Base-by-base conservation (phyloP, 2,113 vertebrate species). In the Vidua chalybeata region DNA sequence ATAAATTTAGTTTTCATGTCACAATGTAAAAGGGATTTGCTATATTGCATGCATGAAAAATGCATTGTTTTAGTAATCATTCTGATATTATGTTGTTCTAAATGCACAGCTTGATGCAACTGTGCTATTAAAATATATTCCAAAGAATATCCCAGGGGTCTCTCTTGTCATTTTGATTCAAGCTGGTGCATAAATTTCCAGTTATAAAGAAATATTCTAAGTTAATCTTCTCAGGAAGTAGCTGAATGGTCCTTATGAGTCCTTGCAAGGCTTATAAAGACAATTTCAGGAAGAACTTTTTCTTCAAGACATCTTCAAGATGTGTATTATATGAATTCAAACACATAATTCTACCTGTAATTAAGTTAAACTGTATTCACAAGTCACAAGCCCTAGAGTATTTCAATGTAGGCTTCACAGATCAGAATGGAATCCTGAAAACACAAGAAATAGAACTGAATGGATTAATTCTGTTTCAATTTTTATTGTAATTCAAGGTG, bases 131-230 rank as follows among this genome's bases (percentile, higher is more conserved):
- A 86, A 91, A 93, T 95, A 72, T 58, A 87, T 90, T 97, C 75
- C 75, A 88, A 77, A 84, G 33, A 63, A n/a, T 77, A 81, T 89
- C 90, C 46, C 90, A 93, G 31, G 78, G n/a, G 67, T 89, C 15
- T 88, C 33, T 91, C 66, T 85, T 91, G 58, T 96, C 75, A 96
- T 88, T 96, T 82, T 71, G 51, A 61, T 76, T 91, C 49, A 69
- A 81, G 61, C 49, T 77, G 83, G 54, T 84, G 82, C 84, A 97
- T 96, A 96, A 77, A 92, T 96, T 96, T 97, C 45, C 18, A 79
- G 26, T 31, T 88, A 69, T 71, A 81, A 88, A 92, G 58, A 95
- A 92, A 84, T 68, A 88, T 46, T 89, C 24, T 74, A 87, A 91
- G 46, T 84, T 93, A 51, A 51, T 81, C 26, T 95, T 96, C 78